phyloP scores from a whole-genome alignment of 2,888 invertebrate genomes.

The Notodonta ziczac region DNA sequence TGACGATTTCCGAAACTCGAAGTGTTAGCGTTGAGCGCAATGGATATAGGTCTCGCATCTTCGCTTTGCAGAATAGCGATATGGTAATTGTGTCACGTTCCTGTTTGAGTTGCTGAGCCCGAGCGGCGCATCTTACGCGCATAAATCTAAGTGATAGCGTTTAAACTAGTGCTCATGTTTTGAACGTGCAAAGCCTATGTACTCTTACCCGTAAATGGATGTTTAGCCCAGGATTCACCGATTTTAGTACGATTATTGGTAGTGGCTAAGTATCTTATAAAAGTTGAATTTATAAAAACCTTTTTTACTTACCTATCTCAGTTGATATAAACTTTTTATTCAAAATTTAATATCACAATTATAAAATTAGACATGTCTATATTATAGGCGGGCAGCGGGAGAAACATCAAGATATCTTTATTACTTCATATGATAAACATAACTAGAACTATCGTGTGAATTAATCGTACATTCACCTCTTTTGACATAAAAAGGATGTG shows the following conservation, averaged over 20 bases:
- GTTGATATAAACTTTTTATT: no score
- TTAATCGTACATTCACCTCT: constrained; percentile 70
- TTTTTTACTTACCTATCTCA: no score
- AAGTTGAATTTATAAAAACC: no score
- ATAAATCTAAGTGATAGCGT: constrained; percentile 8
- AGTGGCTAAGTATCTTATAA: no score
- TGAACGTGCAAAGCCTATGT: neutral
- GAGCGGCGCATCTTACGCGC: constrained; percentile 29
- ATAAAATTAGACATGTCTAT: constrained; percentile 25
- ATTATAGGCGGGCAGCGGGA: constrained; percentile 42
- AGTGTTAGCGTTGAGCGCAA: constrained; percentile 37
- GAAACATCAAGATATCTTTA: constrained; percentile 69
- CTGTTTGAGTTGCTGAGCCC: constrained; percentile 39
- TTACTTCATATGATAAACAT: constrained; percentile 66
- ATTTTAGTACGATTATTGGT: no score
- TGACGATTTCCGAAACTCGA: constrained; percentile 28
- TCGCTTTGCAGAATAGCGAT: constrained; percentile 45
- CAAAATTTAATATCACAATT: neutral
- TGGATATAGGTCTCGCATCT: constrained; percentile 45
- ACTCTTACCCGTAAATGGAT: no score
- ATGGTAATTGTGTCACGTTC: constrained; percentile 57
- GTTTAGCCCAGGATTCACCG: no score
- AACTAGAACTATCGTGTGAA: constrained; percentile 65
- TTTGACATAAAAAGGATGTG: constrained; percentile 18
- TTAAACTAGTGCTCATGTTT: neutral